Percentiles rank a stretch among this genome's conserved stretches.
phyloP scores from a whole-genome alignment of 2,797 vertebrate genomes.

The Thripadectes ignobilis region DNA sequence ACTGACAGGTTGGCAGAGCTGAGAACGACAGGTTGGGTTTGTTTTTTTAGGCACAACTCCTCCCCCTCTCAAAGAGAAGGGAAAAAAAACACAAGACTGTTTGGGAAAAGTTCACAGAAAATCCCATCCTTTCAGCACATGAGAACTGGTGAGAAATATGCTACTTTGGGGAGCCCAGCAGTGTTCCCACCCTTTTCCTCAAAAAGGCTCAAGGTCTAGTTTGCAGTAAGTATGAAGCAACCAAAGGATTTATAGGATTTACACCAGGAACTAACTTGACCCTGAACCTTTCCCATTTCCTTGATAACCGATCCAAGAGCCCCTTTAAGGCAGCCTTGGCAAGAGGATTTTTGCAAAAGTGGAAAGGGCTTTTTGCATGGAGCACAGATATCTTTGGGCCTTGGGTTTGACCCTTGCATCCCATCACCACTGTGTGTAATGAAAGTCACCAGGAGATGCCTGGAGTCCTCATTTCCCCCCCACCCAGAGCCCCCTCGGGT shows the following conservation, averaged over 20 bases:
- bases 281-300: not conserved
- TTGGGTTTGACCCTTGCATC: not conserved
- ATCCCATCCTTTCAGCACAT: slow-evolving; percentile 38
- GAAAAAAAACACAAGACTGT: not conserved
- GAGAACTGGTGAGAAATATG: not conserved
- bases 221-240: not conserved
- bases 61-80: slow-evolving; percentile 45
- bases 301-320: not conserved
- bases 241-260: slow-evolving; percentile 2
- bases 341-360: not conserved
- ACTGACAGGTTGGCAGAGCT: slow-evolving; percentile 70
- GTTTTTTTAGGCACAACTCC: slow-evolving; percentile 67
- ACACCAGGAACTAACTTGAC: not conserved
- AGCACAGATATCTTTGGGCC: not conserved
- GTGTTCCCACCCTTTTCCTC: not conserved
- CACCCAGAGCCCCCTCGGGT: not conserved
- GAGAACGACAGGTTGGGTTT: slow-evolving; percentile 69
- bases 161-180: not conserved
- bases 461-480: not conserved
- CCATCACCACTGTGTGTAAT: not conserved
- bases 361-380: not conserved
- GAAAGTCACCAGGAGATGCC: not conserved
- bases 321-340: not conserved
- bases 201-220: not conserved
- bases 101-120: slow-evolving; percentile 55